Evolutionary conservation across 2,113 vertebrate genomes (phyloP).

Genomic region (Ondatra zibethicus): DNA sequence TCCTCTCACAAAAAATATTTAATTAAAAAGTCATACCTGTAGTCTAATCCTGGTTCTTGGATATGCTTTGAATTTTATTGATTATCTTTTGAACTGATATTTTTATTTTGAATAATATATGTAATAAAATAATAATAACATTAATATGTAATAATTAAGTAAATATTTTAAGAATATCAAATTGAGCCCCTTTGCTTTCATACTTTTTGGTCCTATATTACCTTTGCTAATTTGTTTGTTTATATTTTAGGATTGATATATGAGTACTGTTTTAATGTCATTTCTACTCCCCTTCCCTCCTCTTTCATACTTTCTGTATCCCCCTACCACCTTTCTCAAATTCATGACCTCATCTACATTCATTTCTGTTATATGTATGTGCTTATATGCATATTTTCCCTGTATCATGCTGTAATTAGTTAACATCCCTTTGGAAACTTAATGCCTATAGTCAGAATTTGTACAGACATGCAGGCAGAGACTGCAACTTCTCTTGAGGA

Average conservation of each 20-base stretch:
- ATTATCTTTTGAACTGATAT: not conserved
- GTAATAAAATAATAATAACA: not conserved
- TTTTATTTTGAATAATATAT: not conserved
- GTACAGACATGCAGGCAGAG: not conserved
- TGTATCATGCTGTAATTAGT: not conserved
- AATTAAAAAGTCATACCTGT: not conserved
- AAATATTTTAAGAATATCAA: not conserved
- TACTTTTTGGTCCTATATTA: not conserved
- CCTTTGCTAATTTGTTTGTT: not conserved
- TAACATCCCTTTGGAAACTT: not conserved
- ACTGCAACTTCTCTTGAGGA: not conserved
- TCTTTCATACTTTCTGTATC: no score
- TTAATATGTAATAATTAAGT: not conserved
- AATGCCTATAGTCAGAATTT: not conserved
- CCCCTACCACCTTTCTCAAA: not conserved
- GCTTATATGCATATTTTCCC: not conserved
- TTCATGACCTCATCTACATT: not conserved
- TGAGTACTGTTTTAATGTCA: not conserved
- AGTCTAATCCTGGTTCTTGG: not conserved
- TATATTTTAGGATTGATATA: not conserved
- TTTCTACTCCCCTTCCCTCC: not conserved
- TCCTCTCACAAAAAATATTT: not conserved
- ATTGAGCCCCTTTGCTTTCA: not conserved
- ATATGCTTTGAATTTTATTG: not conserved
- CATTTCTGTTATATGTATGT: not conserved